Evolutionary conservation across 1,140 invertebrate genomes (phyloP), one percentile per base, ranked within the genome.

Genomic region (Drosophila burlai): DNA sequence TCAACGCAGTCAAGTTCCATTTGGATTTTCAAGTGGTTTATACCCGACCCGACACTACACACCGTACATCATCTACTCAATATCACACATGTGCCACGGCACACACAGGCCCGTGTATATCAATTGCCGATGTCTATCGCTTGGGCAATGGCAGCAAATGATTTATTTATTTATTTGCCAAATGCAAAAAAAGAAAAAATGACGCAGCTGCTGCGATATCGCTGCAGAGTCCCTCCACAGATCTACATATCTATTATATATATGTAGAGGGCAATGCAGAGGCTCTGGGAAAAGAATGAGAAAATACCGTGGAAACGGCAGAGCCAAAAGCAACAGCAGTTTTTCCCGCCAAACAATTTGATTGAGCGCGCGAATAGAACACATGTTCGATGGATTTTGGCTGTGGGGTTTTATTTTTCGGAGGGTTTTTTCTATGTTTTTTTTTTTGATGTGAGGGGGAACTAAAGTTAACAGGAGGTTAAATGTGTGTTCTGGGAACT

Each of bases 131-230:
- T 84, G 63, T 59, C 40, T 79, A 78, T 74, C 69, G 67, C 36
- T 5, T 13, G 11, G 36, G 36, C 36, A 11, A 38, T 38, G 36
- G 55, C 87, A 73, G 77, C 65, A 78, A 81, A 90, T 89, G 84
- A 89, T 89, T 89, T 89, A 89, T 89, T 89, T 89, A 89, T 89
- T 89, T 89, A 90, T 89, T 89, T 89, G 83, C 72, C 74, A 83
- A 73, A 87, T 80, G 80, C 76, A 57, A 38, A 76, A 89, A 36
- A 4, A 11, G 10, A 34, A 34, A 11, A 36, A 13, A 55, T 89
- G 83, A 79, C 80, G 60, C 83, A 87, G 83, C 81, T 87, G 83
- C 73, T 84, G 80, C 81, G 47, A 67, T 69, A 69, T 69, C 45
- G 62, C 40, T 29, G 31, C 65, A 50, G 49, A 65, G 79, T 42